These are phyloP conservation scores for Misgurnus mizolepis DNA, from an alignment of 2,113 vertebrate genomes.

Conservation along the genomic window DNA sequence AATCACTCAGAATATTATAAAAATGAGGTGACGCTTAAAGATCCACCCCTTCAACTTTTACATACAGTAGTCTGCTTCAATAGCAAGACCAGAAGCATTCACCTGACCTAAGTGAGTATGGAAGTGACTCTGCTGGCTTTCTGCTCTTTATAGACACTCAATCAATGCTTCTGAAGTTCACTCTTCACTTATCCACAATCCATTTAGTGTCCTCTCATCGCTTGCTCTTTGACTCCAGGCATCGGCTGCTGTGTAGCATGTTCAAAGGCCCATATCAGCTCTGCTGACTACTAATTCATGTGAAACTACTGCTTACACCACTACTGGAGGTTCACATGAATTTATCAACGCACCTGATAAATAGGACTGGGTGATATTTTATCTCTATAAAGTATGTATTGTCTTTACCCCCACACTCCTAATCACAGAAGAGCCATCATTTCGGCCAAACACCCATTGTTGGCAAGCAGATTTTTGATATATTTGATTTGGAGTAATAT, in stretches of 20 bases:
- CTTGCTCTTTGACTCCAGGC: slow-evolving; percentile 17
- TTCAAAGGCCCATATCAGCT: slow-evolving; percentile 40
- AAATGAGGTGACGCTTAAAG: too few species aligned
- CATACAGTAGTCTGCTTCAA: too few species aligned
- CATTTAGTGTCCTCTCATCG: slow-evolving; percentile 45
- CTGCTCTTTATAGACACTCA: slow-evolving; percentile 39
- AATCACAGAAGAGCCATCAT: too few species aligned
- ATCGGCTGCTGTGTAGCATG: slow-evolving; percentile 13
- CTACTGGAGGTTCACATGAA: neutral
- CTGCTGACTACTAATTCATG: slow-evolving; percentile 37
- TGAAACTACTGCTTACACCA: neutral
- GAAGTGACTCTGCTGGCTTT: slow-evolving; percentile 51
- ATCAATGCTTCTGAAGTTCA: slow-evolving; percentile 43
- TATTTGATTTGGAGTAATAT: too few species aligned
- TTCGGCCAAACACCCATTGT: too few species aligned
- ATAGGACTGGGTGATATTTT: neutral
- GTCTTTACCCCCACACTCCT: too few species aligned
- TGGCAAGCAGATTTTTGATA: too few species aligned
- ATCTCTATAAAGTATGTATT: too few species aligned
- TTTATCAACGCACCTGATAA: neutral
- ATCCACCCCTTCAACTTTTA: too few species aligned
- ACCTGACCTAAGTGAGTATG: slow-evolving; percentile 28
- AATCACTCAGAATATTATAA: too few species aligned
- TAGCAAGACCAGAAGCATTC: neutral
- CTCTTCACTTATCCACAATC: slow-evolving; percentile 38